A percentile compares a stretch with the other conserved stretches of the same genome.
Evolutionary conservation across 2,113 vertebrate species (phyloP).

Genomic region (Rhea americana): DNA sequence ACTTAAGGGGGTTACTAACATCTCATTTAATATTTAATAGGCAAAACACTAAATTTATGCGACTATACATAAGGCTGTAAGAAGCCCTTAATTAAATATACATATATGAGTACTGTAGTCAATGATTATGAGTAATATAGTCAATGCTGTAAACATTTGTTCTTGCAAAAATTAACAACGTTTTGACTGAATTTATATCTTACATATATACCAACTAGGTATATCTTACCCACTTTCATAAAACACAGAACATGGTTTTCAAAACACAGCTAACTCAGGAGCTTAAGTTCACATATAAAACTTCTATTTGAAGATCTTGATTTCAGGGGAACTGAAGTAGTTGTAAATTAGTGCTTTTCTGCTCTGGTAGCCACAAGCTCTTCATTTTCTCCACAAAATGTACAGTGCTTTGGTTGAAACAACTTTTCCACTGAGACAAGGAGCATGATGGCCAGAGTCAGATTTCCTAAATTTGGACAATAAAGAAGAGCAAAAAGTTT

Average conservation of each 20-base stretch:
- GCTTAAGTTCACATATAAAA: neutral
- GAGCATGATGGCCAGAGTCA: neutral
- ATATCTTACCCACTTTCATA: neutral
- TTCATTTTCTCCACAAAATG: slow-evolving; percentile 9
- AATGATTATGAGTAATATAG: neutral
- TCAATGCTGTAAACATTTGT: neutral
- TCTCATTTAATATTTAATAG: slow-evolving; percentile 9
- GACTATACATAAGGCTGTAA: neutral
- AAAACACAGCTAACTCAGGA: neutral
- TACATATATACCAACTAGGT: neutral
- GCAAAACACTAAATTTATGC: slow-evolving; percentile 25
- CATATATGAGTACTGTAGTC: neutral
- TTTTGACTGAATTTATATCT: neutral
- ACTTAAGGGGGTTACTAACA: neutral
- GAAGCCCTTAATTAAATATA: neutral
- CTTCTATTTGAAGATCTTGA: neutral
- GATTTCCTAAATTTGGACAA: neutral
- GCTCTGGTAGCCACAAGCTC: neutral
- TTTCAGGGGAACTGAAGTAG: neutral
- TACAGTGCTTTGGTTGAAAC: neutral
- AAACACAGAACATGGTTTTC: neutral
- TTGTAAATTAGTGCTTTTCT: neutral
- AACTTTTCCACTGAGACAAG: neutral
- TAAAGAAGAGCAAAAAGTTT: neutral
- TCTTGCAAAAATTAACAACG: neutral